A percentile compares a stretch with the other conserved stretches of the same genome.
phyloP scores from a whole-genome alignment of 2,888 invertebrate genomes.

The Orthonevra nobilis region DNA sequence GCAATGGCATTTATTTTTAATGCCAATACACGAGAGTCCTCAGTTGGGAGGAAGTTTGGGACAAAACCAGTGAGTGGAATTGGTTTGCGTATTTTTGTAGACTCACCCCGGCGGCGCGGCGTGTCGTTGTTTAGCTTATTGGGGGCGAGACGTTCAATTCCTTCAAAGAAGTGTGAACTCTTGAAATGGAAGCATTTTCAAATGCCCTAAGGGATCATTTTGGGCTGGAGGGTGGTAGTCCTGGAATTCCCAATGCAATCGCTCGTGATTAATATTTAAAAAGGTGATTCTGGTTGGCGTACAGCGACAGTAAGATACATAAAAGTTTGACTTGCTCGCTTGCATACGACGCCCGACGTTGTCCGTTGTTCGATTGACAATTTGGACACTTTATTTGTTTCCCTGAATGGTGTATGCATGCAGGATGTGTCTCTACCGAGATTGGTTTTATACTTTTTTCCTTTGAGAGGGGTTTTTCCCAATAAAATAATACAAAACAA shows the following conservation, averaged over 20 bases:
- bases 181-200: conserved; percentile 46
- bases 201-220: conserved; percentile 57
- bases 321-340: conserved; percentile 60
- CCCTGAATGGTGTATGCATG: conserved; percentile 60
- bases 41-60: background rate
- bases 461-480: conserved; percentile 3
- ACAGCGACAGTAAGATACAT: conserved; percentile 25
- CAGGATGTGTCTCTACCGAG: background rate
- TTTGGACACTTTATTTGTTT: conserved; percentile 56
- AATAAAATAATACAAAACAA: too few relatives aligned
- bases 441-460: conserved; percentile 55
- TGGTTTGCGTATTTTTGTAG: conserved; percentile 46
- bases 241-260: conserved; percentile 62
- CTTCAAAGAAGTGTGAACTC: conserved; percentile 61
- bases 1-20: conserved; percentile 65
- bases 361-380: conserved; percentile 55
- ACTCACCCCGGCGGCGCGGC: background rate
- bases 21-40: conserved; percentile 8
- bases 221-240: conserved; percentile 25
- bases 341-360: conserved; percentile 9
- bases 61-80: conserved; percentile 25
- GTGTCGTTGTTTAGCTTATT: background rate
- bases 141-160: conserved; percentile 35
- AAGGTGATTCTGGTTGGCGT: conserved; percentile 49
- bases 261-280: conserved; percentile 68